A percentile compares a stretch with the other conserved stretches of the same genome.
These are phyloP conservation scores for Anaspis maculata DNA, from an alignment of 2,888 invertebrate genomes.

Conservation along the genomic window DNA sequence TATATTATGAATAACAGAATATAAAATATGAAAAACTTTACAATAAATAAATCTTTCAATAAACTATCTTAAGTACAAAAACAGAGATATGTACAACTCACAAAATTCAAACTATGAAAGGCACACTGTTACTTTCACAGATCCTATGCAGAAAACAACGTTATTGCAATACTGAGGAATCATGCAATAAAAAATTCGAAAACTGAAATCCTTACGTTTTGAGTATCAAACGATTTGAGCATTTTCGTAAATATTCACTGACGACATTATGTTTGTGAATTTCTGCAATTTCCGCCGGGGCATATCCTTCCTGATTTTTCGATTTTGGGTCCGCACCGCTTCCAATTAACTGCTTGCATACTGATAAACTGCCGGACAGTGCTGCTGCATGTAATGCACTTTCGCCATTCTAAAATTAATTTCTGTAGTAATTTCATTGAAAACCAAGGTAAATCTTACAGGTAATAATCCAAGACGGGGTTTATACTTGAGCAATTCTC, in stretches of 20 bases:
- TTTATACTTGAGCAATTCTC: slow-evolving; percentile 71
- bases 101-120: too few relatives aligned
- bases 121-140: too few relatives aligned
- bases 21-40: too few relatives aligned
- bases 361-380: slow-evolving; percentile 75
- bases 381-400: slow-evolving; percentile 86
- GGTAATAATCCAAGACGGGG: slow-evolving; percentile 76
- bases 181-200: too few relatives aligned
- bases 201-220: too few relatives aligned
- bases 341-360: slow-evolving; percentile 66
- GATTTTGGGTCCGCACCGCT: slow-evolving; percentile 60
- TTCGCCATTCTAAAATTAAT: slow-evolving; percentile 73
- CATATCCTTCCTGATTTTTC: slow-evolving; percentile 64
- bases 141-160: too few relatives aligned
- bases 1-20: too few relatives aligned
- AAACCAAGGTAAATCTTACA: slow-evolving; percentile 44
- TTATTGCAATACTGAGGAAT: too few relatives aligned
- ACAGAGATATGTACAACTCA: too few relatives aligned
- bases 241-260: slow-evolving; percentile 48
- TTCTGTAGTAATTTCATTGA: neutral
- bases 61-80: too few relatives aligned
- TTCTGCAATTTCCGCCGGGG: slow-evolving; percentile 57
- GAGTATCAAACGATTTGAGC: slow-evolving; percentile 33
- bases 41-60: too few relatives aligned
- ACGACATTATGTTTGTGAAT: slow-evolving; percentile 48